Percentiles rank a stretch among this genome's conserved stretches.
Evolutionary conservation across 2,888 invertebrate species (phyloP).

Genomic region (Nymphalis polychloros): DNA sequence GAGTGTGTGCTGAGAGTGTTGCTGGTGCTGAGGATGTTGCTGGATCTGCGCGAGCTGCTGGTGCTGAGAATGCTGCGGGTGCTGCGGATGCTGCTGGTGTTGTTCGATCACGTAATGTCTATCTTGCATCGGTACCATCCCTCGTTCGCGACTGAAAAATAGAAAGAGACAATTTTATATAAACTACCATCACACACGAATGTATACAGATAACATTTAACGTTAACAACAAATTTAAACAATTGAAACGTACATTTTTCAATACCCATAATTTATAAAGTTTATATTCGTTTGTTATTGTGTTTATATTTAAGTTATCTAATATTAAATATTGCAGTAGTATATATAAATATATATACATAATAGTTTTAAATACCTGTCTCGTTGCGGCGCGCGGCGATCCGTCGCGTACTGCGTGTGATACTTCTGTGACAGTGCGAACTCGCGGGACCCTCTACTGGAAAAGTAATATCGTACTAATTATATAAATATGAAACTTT

Average conservation of each 20-base stretch:
- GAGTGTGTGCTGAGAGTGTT: constrained; percentile 49
- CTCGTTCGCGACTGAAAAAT: constrained; percentile 45
- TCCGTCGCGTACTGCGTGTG: constrained; percentile 50
- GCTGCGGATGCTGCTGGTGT: constrained; percentile 53
- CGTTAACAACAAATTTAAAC: no score
- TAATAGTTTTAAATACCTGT: constrained; percentile 48
- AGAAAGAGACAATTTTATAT: neutral
- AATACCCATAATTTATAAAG: no score
- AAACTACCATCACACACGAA: no score
- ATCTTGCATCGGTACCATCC: constrained; percentile 66
- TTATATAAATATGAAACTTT: no score
- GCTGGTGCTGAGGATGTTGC: constrained; percentile 49
- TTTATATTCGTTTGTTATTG: no score
- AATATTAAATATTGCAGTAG: neutral
- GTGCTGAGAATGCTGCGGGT: constrained; percentile 56
- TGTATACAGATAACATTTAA: no score
- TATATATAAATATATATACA: no score
- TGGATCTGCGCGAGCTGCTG: constrained; percentile 46
- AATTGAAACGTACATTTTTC: no score
- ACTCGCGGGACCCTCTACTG: constrained; percentile 46
- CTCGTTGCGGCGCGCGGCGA: constrained; percentile 60
- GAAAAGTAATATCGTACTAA: neutral
- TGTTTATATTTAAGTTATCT: neutral
- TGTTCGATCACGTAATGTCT: constrained; percentile 64
- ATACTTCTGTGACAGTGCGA: constrained; percentile 61